Conservation (phyloP, 2,888 invertebrate genomes). For the Tenthredo mesomela region DNA sequence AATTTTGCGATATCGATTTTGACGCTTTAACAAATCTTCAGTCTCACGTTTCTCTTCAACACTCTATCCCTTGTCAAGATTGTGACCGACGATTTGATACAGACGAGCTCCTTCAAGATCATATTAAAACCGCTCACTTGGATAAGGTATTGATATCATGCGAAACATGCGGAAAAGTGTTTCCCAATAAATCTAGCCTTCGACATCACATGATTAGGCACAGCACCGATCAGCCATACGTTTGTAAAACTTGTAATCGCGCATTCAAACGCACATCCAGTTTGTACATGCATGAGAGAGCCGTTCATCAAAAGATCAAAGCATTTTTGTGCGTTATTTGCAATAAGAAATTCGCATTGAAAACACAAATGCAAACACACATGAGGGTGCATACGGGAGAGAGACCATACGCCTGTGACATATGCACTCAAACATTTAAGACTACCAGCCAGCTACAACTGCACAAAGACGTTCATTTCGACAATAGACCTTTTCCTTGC, state of each 20-base stretch:
- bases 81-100: constrained; percentile 19
- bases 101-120: constrained; percentile 48
- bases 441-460: constrained; percentile 60
- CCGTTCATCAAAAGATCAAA: constrained; percentile 55
- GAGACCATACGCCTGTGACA: constrained; percentile 62
- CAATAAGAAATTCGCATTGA: constrained; percentile 64
- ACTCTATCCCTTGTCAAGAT: constrained; percentile 4
- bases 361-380: constrained; percentile 63
- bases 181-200: constrained; percentile 61
- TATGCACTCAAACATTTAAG: constrained; percentile 61
- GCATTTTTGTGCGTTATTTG: constrained; percentile 60
- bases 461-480: constrained; percentile 59
- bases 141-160: constrained; percentile 53
- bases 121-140: constrained; percentile 21
- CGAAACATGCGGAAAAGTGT: constrained; percentile 62
- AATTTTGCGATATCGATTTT: constrained; percentile 45
- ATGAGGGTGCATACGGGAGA: constrained; percentile 62
- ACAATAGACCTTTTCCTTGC: constrained; percentile 60
- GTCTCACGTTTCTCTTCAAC: constrained; percentile 14
- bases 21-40: background rate
- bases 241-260: constrained; percentile 58
- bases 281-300: constrained; percentile 59
- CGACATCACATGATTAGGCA: constrained; percentile 61
- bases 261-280: constrained; percentile 59
- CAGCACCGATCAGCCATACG: constrained; percentile 57